Percentiles rank a stretch among this genome's conserved stretches.
Conservation (phyloP, 1,140 invertebrate genomes). For the Colletes gigas region DNA sequence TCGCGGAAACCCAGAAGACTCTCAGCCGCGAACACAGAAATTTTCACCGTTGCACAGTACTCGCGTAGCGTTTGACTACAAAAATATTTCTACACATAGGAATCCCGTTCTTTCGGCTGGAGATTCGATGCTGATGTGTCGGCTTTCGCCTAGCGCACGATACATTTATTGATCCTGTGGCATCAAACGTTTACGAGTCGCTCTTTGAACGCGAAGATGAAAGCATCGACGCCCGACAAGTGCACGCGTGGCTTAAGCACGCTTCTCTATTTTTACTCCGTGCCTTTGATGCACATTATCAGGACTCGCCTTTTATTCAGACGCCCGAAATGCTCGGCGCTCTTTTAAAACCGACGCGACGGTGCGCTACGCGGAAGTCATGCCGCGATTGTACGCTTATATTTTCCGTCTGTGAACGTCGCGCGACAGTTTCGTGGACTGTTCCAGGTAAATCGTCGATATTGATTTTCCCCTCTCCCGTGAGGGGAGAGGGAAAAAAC, state of each 20-base stretch:
- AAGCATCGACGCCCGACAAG: slow-evolving; percentile 67
- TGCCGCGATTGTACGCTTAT: slow-evolving; percentile 20
- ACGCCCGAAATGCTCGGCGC: slow-evolving; percentile 58
- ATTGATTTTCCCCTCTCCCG: not conserved
- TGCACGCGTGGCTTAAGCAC: slow-evolving; percentile 64
- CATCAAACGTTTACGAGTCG: slow-evolving; percentile 69
- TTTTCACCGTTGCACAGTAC: not conserved
- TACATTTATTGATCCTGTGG: slow-evolving; percentile 67
- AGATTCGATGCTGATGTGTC: slow-evolving; percentile 45
- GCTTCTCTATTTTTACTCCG: slow-evolving; percentile 72
- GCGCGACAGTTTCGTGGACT: slow-evolving; percentile 1
- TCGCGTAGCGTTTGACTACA: not conserved
- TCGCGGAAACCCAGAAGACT: too few species aligned
- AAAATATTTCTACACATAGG: not conserved
- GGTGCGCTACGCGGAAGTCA: slow-evolving; percentile 16
- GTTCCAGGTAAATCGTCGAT: not conserved
- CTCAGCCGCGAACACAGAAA: not conserved
- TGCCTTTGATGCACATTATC: slow-evolving; percentile 75
- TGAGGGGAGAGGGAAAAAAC: too few species aligned
- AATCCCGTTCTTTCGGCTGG: slow-evolving; percentile 46
- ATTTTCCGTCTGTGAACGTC: slow-evolving; percentile 26
- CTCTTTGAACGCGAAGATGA: slow-evolving; percentile 74
- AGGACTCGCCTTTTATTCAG: slow-evolving; percentile 64
- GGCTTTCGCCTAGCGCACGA: slow-evolving; percentile 52
- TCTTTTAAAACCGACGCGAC: slow-evolving; percentile 41